Evolutionary conservation across 2,113 vertebrate genomes (phyloP).

Genomic region (Chaenogobius annularis): DNA sequence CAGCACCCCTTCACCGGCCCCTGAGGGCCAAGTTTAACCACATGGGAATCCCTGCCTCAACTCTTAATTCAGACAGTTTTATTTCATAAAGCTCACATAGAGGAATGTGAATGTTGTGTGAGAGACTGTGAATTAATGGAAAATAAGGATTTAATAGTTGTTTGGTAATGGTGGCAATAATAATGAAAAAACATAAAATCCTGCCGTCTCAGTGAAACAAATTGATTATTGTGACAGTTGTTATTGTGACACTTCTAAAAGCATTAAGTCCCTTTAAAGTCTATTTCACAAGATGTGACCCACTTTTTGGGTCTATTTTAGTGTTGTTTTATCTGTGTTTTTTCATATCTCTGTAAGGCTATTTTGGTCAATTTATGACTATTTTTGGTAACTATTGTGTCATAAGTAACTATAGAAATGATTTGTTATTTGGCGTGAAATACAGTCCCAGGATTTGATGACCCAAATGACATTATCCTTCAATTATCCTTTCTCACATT

Average conservation of each 20-base stretch:
- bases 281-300: neutral
- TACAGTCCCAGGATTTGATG: neutral
- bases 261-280: neutral
- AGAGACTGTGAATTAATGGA: no score
- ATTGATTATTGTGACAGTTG: neutral
- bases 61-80: no score
- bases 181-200: no score
- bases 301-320: neutral
- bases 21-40: no score
- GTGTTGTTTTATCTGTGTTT: neutral
- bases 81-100: no score
- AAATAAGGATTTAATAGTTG: neutral
- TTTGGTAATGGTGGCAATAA: neutral
- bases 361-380: neutral
- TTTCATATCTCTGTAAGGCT: neutral
- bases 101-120: neutral
- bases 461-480: neutral
- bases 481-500: neutral
- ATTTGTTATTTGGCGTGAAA: neutral
- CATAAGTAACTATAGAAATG: neutral
- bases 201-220: no score
- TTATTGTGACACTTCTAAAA: neutral
- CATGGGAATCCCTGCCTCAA: no score
- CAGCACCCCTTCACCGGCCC: no score
- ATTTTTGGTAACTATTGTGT: neutral